Evolutionary conservation across 2,888 invertebrate genomes (phyloP), one percentile per base, ranked within the genome.

Genomic region (Yponomeuta cagnagella): DNA sequence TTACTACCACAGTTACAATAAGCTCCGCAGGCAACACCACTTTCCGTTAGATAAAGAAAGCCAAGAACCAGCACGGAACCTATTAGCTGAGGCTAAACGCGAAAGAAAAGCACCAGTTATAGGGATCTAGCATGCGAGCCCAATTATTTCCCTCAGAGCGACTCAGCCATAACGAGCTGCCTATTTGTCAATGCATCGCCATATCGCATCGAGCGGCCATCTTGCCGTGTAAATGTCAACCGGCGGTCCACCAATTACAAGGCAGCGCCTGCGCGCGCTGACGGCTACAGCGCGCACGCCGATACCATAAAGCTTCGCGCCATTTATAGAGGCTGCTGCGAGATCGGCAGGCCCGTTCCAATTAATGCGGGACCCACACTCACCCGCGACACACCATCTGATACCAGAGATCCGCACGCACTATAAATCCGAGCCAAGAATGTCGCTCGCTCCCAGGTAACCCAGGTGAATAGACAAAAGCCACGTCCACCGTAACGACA

Each of bases 221-320:
- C 90, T 90, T 89, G 89, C 81, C 89, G 83, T 88, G 91, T 90
- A 89, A 88, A 88, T 88, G 91, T 91, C 91, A 90, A 82, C 85
- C 82, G 82, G 82, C 86, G 82, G 86, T 81, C 87, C 86, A 89
- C 91, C 91, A 92, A 91, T 92, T 91, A 91, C 90, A 89, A 84
- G 82, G 74, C 81, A 79, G 86, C 88, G 88, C 88, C 82, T 80
- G 88, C 89, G 88, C 88, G 81, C 74, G 80, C 80, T 86, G 88
- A 87, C 88, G 86, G 84, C 83, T 83, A 88, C 89, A 87, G 83
- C 87, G 87, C 87, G 82, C 83, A 81, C 76, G 78, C 75, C 82
- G 88, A 88, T 89, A 89, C 90, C 89, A 90, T 90, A 90, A 90
- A 88, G 82, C 85, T 82, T 87, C 85, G 76, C 82, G 86, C 90